Evolutionary conservation across 92 coral and sea anemone species (phyloP).

Genomic region (Zoanthus sansibaricus): DNA sequence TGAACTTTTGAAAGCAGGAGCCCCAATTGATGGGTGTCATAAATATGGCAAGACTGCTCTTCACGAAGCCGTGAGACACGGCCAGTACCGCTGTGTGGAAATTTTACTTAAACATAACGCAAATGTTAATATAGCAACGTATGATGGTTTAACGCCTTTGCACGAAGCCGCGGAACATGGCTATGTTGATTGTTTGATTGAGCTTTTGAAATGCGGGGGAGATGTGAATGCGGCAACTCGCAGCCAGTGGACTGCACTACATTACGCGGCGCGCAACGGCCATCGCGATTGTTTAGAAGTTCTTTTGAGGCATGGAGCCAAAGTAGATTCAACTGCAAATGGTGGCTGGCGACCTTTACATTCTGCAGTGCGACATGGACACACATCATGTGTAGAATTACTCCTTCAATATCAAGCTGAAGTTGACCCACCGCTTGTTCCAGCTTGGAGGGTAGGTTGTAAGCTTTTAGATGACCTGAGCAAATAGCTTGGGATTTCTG

Average conservation of each 20-base stretch:
- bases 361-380: conserved; percentile 98
- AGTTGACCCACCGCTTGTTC: conserved; percentile 95
- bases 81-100: conserved; percentile 95
- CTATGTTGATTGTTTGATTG: conserved; percentile 95
- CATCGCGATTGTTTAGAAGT: conserved; percentile 96
- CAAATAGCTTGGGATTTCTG: not conserved
- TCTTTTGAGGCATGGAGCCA: conserved; percentile 94
- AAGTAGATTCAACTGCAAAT: conserved; percentile 96
- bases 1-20: conserved; percentile 96
- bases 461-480: not conserved
- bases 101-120: conserved; percentile 96
- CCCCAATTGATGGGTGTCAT: conserved; percentile 96
- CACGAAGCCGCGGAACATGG: conserved; percentile 99
- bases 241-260: conserved; percentile 98
- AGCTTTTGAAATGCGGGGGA: conserved; percentile 94
- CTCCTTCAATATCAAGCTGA: conserved; percentile 89
- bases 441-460: conserved; percentile 93
- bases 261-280: conserved; percentile 98
- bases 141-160: conserved; percentile 96
- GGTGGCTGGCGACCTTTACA: conserved; percentile 99
- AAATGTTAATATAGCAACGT: conserved; percentile 95
- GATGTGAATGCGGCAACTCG: conserved; percentile 94
- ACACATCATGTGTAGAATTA: conserved; percentile 93
- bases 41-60: conserved; percentile 99
- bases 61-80: conserved; percentile 99